Conservation (phyloP, 2,888 invertebrate species). For the Meteorus cinctellus region DNA sequence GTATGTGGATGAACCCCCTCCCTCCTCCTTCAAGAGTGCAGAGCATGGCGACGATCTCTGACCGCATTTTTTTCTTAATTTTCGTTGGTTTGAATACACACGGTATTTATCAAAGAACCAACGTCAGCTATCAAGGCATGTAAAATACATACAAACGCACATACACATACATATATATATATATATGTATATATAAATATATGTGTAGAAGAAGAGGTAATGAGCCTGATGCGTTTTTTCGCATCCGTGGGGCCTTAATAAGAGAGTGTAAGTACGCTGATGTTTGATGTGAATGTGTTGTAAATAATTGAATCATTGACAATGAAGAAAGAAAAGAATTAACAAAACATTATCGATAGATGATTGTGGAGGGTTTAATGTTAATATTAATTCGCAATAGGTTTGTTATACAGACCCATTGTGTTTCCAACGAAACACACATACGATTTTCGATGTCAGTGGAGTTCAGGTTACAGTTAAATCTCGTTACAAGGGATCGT, state of each 20-base stretch:
- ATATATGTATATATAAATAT: constrained; percentile 24
- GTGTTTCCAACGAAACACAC: neutral
- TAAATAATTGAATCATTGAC: constrained; percentile 50
- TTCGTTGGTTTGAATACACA: constrained; percentile 18
- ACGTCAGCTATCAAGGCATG: constrained; percentile 41
- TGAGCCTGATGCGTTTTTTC: constrained; percentile 50
- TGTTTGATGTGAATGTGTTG: constrained; percentile 49
- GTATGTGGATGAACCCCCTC: constrained; percentile 8
- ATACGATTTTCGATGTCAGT: neutral
- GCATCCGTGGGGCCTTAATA: constrained; percentile 58
- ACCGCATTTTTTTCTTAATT: neutral
- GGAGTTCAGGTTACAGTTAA: neutral
- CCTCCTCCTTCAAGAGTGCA: neutral
- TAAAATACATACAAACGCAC: constrained; percentile 38
- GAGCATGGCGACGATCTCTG: constrained; percentile 14
- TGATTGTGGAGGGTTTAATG: constrained; percentile 19
- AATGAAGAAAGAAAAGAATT: constrained; percentile 28
- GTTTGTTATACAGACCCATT: neutral
- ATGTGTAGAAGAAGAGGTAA: constrained; percentile 33
- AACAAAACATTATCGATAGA: neutral
- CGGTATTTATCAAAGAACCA: constrained; percentile 38
- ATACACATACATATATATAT: constrained; percentile 26
- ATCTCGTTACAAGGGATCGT: neutral
- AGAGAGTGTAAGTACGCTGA: constrained; percentile 27
- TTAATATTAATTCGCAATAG: constrained; percentile 1